Evolutionary conservation across 2,113 vertebrate genomes (phyloP).

Genomic region (Psettodes erumei): DNA sequence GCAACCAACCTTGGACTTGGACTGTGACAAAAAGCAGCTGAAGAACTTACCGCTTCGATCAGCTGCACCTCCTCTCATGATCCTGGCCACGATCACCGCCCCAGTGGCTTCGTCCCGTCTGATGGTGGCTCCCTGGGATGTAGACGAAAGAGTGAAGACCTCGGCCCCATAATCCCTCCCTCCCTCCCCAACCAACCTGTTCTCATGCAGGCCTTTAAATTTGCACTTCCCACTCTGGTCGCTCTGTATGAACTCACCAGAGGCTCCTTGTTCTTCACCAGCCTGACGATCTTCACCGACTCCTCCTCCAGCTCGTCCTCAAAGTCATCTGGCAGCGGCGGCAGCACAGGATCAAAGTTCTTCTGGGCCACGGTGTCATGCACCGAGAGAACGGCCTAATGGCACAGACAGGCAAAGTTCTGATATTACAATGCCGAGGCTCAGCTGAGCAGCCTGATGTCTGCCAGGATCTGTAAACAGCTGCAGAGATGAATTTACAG

Average conservation of each 20-base stretch:
- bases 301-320: conserved; percentile 96
- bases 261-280: conserved; percentile 98
- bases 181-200: not conserved
- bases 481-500: conserved; percentile 6
- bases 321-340: conserved; percentile 91
- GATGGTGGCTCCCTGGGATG: conserved; percentile 92
- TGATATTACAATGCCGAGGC: not conserved
- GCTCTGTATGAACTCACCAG: conserved; percentile 81
- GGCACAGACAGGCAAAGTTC: not conserved
- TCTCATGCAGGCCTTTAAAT: not conserved
- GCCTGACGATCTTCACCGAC: conserved; percentile 95
- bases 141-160: not conserved
- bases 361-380: conserved; percentile 97
- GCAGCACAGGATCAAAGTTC: conserved; percentile 95
- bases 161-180: not conserved
- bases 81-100: conserved; percentile 91
- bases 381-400: conserved; percentile 92
- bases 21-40: not conserved
- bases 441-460: not conserved
- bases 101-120: conserved; percentile 91
- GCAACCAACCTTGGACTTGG: too few relatives aligned
- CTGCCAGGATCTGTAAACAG: not conserved
- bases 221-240: not conserved
- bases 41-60: conserved; percentile 88
- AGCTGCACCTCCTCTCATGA: conserved; percentile 96